Evolutionary conservation across 2,888 invertebrate genomes (phyloP), one percentile per base, ranked within the genome.

Genomic region (Thereva unica): DNA sequence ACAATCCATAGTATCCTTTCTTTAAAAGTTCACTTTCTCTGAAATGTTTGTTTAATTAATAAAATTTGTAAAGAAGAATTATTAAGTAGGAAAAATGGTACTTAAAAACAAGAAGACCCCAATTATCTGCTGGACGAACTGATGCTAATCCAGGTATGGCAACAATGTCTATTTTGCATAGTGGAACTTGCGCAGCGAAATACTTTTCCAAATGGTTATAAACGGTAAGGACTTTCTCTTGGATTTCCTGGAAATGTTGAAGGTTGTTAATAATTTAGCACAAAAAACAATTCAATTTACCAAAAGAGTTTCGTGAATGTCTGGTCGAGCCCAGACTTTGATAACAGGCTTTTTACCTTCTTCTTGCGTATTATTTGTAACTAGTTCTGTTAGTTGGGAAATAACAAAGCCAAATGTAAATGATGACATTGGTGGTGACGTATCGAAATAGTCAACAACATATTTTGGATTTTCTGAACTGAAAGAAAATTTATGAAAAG

Each of bases 61-160:
- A 68, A 66, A 44, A 41, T 50, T 9, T 63, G 67, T 6, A 64
- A 44, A 54, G 35, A n/a, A 54, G 23, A n/a, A 6, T 4, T 8
- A 34, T 10, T 34, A 52, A 2, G 7, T 12, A 45, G 4, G 52
- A 37, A 53, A 63, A 47, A 57, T 77, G 82, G 82, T 82, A 92
- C 92, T 87, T 91, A 76, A 91, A 90, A 44, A 91, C 83, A 71
- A 92, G 84, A 2, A 92, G 82, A 4, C 92, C 92, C 91, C 91
- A 92, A 74, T 87, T 89, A 73, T 92, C 91, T 4, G 88, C 87
- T 0, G 91, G 89, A 71, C 88, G 87, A 2, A 88, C 86, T 0
- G 88, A 87, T 69, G 85, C 84, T 71, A 89, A 87, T 69, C 86
- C 87, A 0, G 92, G 92, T 57, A 92, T 79, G 0, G 90, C 90